Base-by-base conservation (phyloP, 2,113 vertebrate species). In the Platichthys stellatus region DNA sequence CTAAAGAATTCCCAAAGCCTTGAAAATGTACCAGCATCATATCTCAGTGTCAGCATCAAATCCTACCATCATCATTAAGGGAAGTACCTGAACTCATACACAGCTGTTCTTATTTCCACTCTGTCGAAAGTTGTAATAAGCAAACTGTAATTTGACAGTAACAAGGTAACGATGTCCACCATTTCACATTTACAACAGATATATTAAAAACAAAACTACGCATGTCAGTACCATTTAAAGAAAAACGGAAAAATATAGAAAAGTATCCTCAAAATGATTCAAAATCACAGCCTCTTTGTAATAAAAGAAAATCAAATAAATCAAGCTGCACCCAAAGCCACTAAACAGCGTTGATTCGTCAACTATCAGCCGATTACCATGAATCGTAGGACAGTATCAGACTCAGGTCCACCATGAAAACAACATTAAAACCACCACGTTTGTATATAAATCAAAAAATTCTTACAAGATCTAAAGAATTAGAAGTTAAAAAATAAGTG, bases 171-270 rank as follows among this genome's bases (percentile, higher is more conserved):
- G 70, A 77, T 13, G 21, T 51, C 79, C 64, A 80, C 66, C 72
- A 43, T 77, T 65, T 72, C 63, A 74, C 74, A 74, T 79, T 35
- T 56, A 80, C 77, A 78, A 86, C 51, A 57, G 31, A 79, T 31
- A 61, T 35, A 74, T 78, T 45, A 58, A n/a, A 79, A 66, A 76
- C 63, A 26, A 17, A 74, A 15, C 78, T 87, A 70, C 75, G 35
- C 14, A 66, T 78, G 86, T 88, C 85, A 86, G 89, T 89, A 84
- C 88, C 88, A 74, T 71, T 74, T 45, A 84, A 82, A 85, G 24
- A 59, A 74, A 82, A 69, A 76, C 21, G 56, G 45, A 69, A 71
- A n/a, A 43, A 64, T 47, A 68, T 15, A 61, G 31, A 79, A 57
- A 69, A 11, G 1, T 28, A 65, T 51, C 38, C 3, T 23, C 60